Conservation (phyloP, 2,797 vertebrate species). For the Intellagama lesueurii region DNA sequence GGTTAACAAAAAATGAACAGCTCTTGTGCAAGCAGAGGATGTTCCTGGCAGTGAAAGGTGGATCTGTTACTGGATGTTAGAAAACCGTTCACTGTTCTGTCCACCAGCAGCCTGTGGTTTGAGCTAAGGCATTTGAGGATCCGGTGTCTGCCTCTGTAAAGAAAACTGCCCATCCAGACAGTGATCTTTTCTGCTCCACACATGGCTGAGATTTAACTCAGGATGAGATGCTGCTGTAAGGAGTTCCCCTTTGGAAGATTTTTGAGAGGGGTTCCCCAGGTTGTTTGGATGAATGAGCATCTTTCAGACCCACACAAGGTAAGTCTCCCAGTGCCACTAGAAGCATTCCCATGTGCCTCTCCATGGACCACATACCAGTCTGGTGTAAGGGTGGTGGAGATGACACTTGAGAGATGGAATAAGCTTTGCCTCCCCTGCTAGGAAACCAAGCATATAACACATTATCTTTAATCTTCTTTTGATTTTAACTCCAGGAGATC, state of each 20-base stretch:
- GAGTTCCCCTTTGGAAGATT: not conserved
- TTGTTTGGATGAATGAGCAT: constrained; percentile 57
- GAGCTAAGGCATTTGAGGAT: not conserved
- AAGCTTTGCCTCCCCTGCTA: not conserved
- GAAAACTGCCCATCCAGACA: not conserved
- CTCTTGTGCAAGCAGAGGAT: constrained; percentile 37
- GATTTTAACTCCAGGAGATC: not conserved
- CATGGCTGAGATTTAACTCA: not conserved
- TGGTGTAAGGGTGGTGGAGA: not conserved
- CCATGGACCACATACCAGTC: not conserved
- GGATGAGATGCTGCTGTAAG: constrained; percentile 38
- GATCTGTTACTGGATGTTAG: constrained; percentile 21
- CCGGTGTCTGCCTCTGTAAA: not conserved
- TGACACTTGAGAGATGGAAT: not conserved
- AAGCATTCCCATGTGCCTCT: not conserved
- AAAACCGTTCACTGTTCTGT: not conserved
- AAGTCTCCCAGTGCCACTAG: constrained; percentile 35
- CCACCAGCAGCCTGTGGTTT: not conserved
- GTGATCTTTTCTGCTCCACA: not conserved
- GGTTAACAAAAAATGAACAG: constrained; percentile 59
- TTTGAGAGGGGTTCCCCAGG: constrained; percentile 17
- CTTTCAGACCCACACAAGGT: constrained; percentile 67
- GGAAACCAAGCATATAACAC: accelerated
- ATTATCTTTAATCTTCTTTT: accelerated
- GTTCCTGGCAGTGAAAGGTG: constrained; percentile 37